Conservation (phyloP, 2,888 invertebrate species). For the Anagyrus pseudococci region DNA sequence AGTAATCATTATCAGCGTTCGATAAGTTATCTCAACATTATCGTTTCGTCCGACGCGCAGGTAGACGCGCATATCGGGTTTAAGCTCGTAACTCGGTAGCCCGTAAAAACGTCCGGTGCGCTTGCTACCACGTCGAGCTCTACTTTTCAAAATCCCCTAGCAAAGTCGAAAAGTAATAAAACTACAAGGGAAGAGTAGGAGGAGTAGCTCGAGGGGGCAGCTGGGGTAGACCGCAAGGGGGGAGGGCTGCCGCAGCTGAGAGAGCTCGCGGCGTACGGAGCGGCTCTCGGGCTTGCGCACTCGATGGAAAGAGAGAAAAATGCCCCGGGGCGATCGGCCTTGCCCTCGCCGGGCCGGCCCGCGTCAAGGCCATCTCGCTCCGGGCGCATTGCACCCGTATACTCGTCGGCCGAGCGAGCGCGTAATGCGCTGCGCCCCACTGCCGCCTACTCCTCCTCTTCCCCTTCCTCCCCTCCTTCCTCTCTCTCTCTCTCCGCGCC, state of each 20-base stretch:
- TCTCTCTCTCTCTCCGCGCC: slow-evolving; percentile 23
- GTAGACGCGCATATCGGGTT: no score
- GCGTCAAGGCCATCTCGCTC: slow-evolving; percentile 58
- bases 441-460: slow-evolving; percentile 44
- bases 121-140: no score
- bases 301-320: slow-evolving; percentile 43
- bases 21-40: no score
- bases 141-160: no score
- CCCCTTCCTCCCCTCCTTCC: slow-evolving; percentile 33
- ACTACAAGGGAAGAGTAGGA: neutral
- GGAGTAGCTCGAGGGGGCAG: neutral
- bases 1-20: no score
- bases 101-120: no score
- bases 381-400: slow-evolving; percentile 59
- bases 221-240: neutral
- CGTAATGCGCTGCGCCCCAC: slow-evolving; percentile 40
- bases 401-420: neutral
- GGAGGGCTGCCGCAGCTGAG: neutral
- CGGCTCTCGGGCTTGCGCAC: no score
- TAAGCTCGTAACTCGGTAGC: no score
- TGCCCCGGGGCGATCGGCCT: slow-evolving; percentile 58
- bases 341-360: slow-evolving; percentile 58
- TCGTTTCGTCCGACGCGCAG: no score
- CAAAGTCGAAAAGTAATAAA: neutral
- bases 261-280: neutral